A percentile compares a stretch with the other conserved stretches of the same genome.
These are phyloP conservation scores for Stercorarius parasiticus DNA, from an alignment of 2,113 vertebrate genomes.

Conservation along the genomic window DNA sequence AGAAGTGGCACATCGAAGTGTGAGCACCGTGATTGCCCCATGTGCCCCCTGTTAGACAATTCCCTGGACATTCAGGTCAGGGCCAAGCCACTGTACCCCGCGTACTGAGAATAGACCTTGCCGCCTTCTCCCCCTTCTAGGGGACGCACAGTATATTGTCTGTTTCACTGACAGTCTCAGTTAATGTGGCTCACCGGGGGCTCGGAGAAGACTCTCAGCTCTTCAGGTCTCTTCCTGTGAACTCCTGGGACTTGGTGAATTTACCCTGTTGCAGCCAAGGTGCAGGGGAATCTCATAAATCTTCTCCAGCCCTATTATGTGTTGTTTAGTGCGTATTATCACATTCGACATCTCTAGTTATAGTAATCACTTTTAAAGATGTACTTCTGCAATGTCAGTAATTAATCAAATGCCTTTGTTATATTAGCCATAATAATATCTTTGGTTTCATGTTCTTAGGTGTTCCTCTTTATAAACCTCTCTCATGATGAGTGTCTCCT, in stretches of 20 bases:
- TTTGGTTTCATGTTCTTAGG: slow-evolving; percentile 48
- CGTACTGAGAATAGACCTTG: neutral
- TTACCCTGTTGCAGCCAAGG: neutral
- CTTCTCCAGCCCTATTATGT: neutral
- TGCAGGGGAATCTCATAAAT: slow-evolving; percentile 42
- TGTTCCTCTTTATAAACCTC: slow-evolving; percentile 16
- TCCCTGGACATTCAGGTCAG: neutral
- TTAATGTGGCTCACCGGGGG: neutral
- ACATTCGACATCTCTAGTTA: neutral
- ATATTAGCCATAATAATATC: slow-evolving; percentile 34
- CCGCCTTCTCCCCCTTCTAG: neutral
- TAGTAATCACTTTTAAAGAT: slow-evolving; percentile 33
- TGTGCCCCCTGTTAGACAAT: neutral
- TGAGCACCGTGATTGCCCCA: rapidly evolving
- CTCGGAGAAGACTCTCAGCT: neutral
- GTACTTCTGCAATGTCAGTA: slow-evolving; percentile 19
- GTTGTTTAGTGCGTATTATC: slow-evolving; percentile 34
- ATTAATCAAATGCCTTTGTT: slow-evolving; percentile 67
- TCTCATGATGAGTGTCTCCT: neutral
- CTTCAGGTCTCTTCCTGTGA: neutral
- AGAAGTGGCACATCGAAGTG: neutral
- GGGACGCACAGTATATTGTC: neutral
- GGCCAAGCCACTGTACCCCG: neutral
- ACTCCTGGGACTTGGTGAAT: neutral
- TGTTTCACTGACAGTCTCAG: neutral